Conservation (phyloP, 2,797 vertebrate species). For the Semaprochilodus insignis region DNA sequence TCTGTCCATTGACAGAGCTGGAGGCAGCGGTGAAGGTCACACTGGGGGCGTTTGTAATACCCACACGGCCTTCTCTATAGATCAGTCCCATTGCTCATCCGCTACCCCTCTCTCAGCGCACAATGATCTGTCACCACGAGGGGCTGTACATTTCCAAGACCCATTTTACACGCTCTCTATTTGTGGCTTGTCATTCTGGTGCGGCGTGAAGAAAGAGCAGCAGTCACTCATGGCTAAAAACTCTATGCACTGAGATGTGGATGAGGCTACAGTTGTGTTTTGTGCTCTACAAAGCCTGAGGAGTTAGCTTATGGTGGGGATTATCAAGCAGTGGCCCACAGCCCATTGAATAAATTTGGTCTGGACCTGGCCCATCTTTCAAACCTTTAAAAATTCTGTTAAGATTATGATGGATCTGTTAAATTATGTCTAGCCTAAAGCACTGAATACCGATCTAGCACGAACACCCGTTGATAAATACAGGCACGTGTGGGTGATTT, state of each 20-base stretch:
- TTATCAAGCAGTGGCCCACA: background rate
- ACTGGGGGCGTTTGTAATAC: constrained; percentile 18
- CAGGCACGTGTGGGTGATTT: background rate
- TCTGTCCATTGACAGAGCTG: background rate
- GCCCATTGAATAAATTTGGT: background rate
- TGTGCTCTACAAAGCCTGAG: background rate
- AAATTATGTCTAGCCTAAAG: background rate
- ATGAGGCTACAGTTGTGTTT: background rate
- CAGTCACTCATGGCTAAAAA: constrained; percentile 4
- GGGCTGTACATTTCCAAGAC: constrained; percentile 8
- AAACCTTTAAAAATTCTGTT: background rate
- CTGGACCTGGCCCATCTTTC: background rate
- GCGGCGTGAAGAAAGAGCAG: background rate
- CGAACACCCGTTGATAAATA: background rate
- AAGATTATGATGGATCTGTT: too few species aligned
- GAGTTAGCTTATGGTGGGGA: background rate
- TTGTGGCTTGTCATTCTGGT: background rate
- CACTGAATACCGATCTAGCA: background rate
- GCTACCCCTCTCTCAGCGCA: background rate
- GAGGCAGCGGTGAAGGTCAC: constrained; percentile 38
- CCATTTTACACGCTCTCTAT: background rate
- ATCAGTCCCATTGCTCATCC: constrained; percentile 19
- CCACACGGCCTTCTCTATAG: background rate
- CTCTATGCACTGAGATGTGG: background rate
- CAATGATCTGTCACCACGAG: constrained; percentile 13